A percentile compares a stretch with the other conserved stretches of the same genome.
These are phyloP conservation scores for Catharus minimus DNA, from an alignment of 2,113 vertebrate species.

Conservation along the genomic window DNA sequence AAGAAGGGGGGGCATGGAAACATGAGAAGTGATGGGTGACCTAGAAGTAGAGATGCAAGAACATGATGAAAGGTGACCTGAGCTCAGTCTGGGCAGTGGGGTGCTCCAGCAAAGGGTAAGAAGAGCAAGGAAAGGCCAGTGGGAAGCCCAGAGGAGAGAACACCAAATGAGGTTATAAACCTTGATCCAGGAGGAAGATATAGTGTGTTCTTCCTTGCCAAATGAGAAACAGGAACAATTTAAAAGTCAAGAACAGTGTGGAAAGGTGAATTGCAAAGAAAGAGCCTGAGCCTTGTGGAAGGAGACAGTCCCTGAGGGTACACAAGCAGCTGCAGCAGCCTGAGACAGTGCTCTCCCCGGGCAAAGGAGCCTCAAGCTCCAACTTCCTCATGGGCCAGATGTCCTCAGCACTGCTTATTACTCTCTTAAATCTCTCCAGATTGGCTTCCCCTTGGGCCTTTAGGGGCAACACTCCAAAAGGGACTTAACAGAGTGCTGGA, in stretches of 20 bases:
- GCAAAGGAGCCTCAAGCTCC: accelerated
- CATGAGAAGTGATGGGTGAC: background rate
- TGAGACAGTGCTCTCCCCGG: background rate
- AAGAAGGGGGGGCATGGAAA: background rate
- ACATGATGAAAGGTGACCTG: background rate
- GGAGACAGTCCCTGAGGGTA: no score
- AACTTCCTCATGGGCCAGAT: background rate
- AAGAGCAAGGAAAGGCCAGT: background rate
- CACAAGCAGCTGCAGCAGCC: background rate
- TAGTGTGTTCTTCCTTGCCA: background rate
- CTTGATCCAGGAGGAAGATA: background rate
- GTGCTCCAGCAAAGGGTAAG: background rate
- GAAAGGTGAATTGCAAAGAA: background rate
- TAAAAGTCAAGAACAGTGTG: background rate
- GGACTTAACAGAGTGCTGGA: background rate
- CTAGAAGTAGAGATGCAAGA: background rate
- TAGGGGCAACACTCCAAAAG: background rate
- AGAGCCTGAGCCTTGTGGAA: background rate
- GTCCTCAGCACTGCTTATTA: background rate
- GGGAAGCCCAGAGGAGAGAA: background rate
- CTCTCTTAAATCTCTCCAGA: background rate
- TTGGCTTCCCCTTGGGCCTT: background rate
- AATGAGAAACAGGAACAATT: background rate
- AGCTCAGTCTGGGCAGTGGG: background rate
- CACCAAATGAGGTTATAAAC: background rate